Conservation (phyloP, 2,888 invertebrate species). For the Sphaerophoria rueppellii region DNA sequence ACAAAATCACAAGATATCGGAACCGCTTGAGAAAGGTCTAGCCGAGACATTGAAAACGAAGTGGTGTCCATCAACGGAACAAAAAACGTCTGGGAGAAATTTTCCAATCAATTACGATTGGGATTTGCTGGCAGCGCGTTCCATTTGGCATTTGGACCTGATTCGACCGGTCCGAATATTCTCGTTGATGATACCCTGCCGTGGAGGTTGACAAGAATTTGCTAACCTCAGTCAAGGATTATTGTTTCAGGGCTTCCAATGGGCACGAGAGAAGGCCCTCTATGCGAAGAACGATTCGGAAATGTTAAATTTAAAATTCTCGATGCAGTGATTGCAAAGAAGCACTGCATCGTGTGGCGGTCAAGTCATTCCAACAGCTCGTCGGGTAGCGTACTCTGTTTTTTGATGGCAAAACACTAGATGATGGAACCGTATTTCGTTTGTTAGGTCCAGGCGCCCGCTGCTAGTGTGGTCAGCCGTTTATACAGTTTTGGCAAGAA, state of each 20-base stretch:
- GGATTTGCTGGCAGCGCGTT: slow-evolving; percentile 99
- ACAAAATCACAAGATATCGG: slow-evolving; percentile 99
- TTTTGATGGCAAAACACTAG: slow-evolving; percentile 99
- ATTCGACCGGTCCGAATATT: slow-evolving; percentile 97
- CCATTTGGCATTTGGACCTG: slow-evolving; percentile 99
- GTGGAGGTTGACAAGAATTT: slow-evolving; percentile 98
- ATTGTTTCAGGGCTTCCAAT: slow-evolving; percentile 99
- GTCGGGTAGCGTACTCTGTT: slow-evolving; percentile 98
- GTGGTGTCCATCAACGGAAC: slow-evolving; percentile 97
- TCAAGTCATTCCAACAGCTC: slow-evolving; percentile 92
- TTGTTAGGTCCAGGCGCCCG: slow-evolving; percentile 99
- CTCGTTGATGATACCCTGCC: slow-evolving; percentile 99
- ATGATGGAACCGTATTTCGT: slow-evolving; percentile 99
- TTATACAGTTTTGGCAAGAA: slow-evolving; percentile 97
- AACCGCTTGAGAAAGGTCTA: slow-evolving; percentile 97
- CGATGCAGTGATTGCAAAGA: slow-evolving; percentile 98
- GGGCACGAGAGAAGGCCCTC: slow-evolving; percentile 99
- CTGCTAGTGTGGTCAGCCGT: slow-evolving; percentile 99
- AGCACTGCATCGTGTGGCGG: slow-evolving; percentile 96
- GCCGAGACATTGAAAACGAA: slow-evolving; percentile 99
- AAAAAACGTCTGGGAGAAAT: slow-evolving; percentile 98
- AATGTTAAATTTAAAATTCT: slow-evolving; percentile 99
- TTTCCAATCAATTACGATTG: slow-evolving; percentile 99
- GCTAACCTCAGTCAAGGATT: slow-evolving; percentile 96
- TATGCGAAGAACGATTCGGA: slow-evolving; percentile 99